Conservation (phyloP, 1,140 invertebrate genomes). For the Oryctes rhinoceros region DNA sequence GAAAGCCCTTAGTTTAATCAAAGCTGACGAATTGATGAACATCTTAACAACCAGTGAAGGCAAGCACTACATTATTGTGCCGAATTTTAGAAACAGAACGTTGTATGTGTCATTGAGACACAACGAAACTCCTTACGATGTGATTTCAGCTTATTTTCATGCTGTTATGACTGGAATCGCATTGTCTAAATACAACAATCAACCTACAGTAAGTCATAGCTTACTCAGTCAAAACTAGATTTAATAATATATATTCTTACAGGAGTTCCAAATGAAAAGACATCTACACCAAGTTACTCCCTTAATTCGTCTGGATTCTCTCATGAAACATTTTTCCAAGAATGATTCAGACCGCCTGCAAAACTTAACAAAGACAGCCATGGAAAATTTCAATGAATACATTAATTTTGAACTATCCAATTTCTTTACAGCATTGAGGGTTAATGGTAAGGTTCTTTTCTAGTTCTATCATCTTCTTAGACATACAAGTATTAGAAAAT, state of each 20-base stretch:
- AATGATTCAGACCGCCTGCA: slow-evolving; percentile 55
- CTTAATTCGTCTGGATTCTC: slow-evolving; percentile 51
- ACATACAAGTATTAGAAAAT: too few relatives aligned
- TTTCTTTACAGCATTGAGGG: slow-evolving; percentile 60
- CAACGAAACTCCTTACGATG: slow-evolving; percentile 58
- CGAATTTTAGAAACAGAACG: slow-evolving; percentile 59
- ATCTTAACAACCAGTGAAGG: slow-evolving; percentile 59
- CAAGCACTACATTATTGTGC: slow-evolving; percentile 63
- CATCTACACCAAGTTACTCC: slow-evolving; percentile 55
- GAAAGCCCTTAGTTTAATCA: slow-evolving; percentile 60
- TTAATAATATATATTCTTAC: slow-evolving; percentile 45
- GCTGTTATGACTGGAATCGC: slow-evolving; percentile 62
- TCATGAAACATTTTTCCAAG: slow-evolving; percentile 55
- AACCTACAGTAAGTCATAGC: slow-evolving; percentile 50
- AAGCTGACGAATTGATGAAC: slow-evolving; percentile 55
- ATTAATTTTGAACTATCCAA: slow-evolving; percentile 55
- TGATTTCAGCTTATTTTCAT: slow-evolving; percentile 67
- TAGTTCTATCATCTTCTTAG: too few relatives aligned
- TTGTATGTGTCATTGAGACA: slow-evolving; percentile 64
- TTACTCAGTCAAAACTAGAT: slow-evolving; percentile 37
- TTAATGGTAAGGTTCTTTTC: slow-evolving; percentile 60
- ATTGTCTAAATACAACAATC: slow-evolving; percentile 53
- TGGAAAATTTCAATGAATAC: slow-evolving; percentile 61
- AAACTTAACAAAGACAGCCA: slow-evolving; percentile 60
- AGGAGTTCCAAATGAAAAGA: slow-evolving; percentile 53